phyloP scores from a whole-genome alignment of 1,140 invertebrate genomes.

The Ips typographus region DNA sequence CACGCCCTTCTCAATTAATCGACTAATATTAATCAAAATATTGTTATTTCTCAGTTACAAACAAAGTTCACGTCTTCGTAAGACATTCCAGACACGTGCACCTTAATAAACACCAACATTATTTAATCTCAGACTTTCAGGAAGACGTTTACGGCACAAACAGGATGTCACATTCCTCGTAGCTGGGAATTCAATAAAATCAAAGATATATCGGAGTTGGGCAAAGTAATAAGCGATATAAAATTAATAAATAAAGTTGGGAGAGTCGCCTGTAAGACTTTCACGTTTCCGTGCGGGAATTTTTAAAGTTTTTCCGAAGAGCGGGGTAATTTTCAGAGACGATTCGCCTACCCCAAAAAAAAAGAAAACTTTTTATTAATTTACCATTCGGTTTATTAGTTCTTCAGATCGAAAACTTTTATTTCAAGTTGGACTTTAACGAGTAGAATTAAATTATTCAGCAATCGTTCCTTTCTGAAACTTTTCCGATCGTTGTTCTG shows the following conservation, averaged over 20 bases:
- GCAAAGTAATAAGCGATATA: constrained; percentile 14
- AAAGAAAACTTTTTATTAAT: constrained; percentile 3
- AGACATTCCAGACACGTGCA: neutral
- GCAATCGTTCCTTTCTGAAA: neutral
- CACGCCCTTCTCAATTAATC: no score
- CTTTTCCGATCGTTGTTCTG: neutral
- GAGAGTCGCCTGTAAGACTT: neutral
- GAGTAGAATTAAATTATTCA: constrained; percentile 3
- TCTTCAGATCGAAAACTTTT: neutral
- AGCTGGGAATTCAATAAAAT: constrained; percentile 12
- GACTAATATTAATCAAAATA: no score
- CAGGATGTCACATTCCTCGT: constrained; percentile 8
- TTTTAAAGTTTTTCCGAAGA: constrained; percentile 4
- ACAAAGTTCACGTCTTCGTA: neutral
- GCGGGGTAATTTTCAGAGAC: neutral
- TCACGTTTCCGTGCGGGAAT: neutral
- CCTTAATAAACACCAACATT: neutral
- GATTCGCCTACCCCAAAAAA: neutral
- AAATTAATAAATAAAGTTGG: constrained; percentile 18
- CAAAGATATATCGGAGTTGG: constrained; percentile 15
- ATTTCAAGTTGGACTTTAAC: neutral
- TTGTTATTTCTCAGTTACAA: no score
- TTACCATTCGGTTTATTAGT: constrained; percentile 3
- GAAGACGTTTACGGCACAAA: neutral
- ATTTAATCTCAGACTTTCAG: neutral